Conservation (phyloP, 2,888 invertebrate genomes). For the Cataglyphis altisquamis region DNA sequence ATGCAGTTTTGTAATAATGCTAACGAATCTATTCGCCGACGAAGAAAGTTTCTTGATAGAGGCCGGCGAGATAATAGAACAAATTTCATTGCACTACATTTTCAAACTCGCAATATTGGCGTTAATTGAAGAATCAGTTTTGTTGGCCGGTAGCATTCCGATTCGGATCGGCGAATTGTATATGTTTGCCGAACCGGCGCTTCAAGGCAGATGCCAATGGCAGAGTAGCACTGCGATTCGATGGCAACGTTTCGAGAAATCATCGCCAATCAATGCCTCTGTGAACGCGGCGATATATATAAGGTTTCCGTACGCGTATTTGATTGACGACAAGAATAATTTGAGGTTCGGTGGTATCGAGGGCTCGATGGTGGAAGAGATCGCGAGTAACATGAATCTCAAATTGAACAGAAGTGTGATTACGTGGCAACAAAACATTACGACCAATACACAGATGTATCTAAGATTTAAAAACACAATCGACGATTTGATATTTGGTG, state of each 20-base stretch:
- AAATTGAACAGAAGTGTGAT: slow-evolving; percentile 35
- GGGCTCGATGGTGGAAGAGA: slow-evolving; percentile 56
- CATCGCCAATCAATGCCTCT: slow-evolving; percentile 62
- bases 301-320: slow-evolving; percentile 68
- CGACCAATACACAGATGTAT: not conserved
- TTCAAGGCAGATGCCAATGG: slow-evolving; percentile 68
- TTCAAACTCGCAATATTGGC: slow-evolving; percentile 71
- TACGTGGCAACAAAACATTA: slow-evolving; percentile 42
- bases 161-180: slow-evolving; percentile 59
- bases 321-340: not conserved
- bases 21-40: slow-evolving; percentile 60
- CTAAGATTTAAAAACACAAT: slow-evolving; percentile 8
- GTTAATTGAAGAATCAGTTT: slow-evolving; percentile 53
- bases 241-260: slow-evolving; percentile 46
- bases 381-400: not conserved
- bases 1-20: slow-evolving; percentile 71
- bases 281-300: slow-evolving; percentile 71
- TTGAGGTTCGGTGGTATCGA: slow-evolving; percentile 57
- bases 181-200: slow-evolving; percentile 64
- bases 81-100: slow-evolving; percentile 70
- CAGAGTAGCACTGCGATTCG: not conserved
- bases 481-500: slow-evolving; percentile 75
- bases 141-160: slow-evolving; percentile 69
- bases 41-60: slow-evolving; percentile 71
- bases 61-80: slow-evolving; percentile 51